A percentile compares a stretch with the other conserved stretches of the same genome.
Conservation (phyloP, 2,888 invertebrate genomes). For the Eupithecia subumbrata region DNA sequence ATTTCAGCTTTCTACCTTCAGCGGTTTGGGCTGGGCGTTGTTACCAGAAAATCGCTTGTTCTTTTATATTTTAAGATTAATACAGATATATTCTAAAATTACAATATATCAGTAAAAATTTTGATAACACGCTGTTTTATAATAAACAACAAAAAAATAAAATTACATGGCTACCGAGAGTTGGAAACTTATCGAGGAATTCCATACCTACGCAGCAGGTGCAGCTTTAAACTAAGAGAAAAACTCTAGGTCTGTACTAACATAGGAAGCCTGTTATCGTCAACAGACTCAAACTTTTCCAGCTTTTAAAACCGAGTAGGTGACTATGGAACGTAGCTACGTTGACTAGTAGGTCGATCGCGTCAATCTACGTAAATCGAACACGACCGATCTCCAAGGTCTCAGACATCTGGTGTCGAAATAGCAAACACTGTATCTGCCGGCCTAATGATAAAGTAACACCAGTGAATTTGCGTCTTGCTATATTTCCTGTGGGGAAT, state of each 20-base stretch:
- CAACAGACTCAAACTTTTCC: neutral
- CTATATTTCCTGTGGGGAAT: neutral
- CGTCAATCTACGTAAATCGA: slow-evolving; percentile 41
- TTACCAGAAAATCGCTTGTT: too few relatives aligned
- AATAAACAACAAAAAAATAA: too few relatives aligned
- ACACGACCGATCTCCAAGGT: slow-evolving; percentile 38
- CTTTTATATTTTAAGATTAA: too few relatives aligned
- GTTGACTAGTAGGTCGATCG: slow-evolving; percentile 31
- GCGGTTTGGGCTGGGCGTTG: too few relatives aligned
- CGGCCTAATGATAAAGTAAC: neutral
- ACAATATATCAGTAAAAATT: too few relatives aligned
- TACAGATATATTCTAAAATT: too few relatives aligned
- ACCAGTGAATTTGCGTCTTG: neutral
- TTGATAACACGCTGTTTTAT: too few relatives aligned
- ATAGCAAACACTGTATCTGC: slow-evolving; percentile 8
- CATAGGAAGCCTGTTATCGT: neutral
- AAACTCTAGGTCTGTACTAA: neutral
- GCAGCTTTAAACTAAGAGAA: neutral
- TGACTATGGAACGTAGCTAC: slow-evolving; percentile 19
- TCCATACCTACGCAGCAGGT: neutral
- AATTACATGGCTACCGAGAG: too few relatives aligned
- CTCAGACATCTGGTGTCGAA: slow-evolving; percentile 31
- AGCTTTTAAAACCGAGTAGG: neutral
- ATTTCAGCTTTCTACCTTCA: too few relatives aligned
- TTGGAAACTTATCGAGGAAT: too few relatives aligned